A percentile compares a stretch with the other conserved stretches of the same genome.
phyloP scores from a whole-genome alignment of 2,113 vertebrate species.

The Cinclus cinclus region DNA sequence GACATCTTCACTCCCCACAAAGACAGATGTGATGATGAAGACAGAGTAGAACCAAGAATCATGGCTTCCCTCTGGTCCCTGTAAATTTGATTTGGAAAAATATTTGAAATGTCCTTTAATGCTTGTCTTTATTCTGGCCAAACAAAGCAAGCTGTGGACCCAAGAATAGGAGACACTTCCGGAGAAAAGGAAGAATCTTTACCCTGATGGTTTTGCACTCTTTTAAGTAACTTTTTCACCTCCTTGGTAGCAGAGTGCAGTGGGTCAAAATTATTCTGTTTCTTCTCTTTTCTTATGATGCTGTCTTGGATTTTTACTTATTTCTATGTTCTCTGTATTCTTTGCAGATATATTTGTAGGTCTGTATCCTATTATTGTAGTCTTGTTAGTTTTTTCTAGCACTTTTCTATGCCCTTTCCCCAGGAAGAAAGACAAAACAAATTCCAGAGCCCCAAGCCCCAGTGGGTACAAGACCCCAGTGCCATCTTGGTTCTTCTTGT shows the following conservation, averaged over 20 bases:
- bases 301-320: not conserved
- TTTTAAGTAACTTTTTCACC: not conserved
- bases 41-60: not conserved
- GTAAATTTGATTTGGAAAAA: not conserved
- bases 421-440: not conserved
- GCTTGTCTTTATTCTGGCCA: not conserved
- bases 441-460: not conserved
- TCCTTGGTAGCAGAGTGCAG: rapidly evolving
- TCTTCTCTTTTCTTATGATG: not conserved
- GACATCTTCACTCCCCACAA: not conserved
- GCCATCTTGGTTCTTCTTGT: not conserved
- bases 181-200: not conserved
- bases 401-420: not conserved
- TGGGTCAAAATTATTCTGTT: not conserved
- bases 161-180: not conserved
- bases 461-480: too few relatives aligned
- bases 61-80: not conserved
- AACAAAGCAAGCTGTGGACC: not conserved
- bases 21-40: not conserved
- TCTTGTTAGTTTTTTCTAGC: not conserved
- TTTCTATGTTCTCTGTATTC: not conserved
- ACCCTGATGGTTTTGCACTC: not conserved
- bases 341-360: not conserved
- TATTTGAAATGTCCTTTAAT: not conserved
- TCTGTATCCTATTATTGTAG: not conserved